These are phyloP conservation scores for Mustelus asterias DNA, from an alignment of 2,113 vertebrate species.

Conservation along the genomic window DNA sequence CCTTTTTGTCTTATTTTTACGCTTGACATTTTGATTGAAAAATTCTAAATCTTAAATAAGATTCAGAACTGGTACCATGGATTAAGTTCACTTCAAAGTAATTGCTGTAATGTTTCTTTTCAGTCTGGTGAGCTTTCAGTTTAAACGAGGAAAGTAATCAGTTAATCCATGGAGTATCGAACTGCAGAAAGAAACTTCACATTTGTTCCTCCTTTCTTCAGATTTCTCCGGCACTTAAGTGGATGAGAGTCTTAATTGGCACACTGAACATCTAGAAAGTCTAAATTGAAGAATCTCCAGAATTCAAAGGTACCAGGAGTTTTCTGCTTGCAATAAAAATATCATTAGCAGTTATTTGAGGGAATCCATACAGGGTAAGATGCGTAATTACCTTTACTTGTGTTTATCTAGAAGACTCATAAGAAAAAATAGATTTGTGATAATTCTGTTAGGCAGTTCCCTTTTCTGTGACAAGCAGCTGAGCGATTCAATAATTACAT, in stretches of 20 bases:
- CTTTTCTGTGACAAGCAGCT: neutral
- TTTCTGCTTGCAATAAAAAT: neutral
- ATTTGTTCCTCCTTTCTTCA: neutral
- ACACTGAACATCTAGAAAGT: neutral
- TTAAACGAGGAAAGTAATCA: neutral
- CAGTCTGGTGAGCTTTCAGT: neutral
- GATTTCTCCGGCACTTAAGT: neutral
- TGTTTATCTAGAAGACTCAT: neutral
- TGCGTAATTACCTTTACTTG: neutral
- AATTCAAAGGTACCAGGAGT: neutral
- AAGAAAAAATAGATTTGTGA: neutral
- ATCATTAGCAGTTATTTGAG: neutral
- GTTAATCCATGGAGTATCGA: slow-evolving; percentile 7
- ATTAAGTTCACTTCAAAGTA: slow-evolving; percentile 18
- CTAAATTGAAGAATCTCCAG: neutral
- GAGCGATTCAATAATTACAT: neutral
- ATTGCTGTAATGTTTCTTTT: neutral
- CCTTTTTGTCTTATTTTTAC: neutral
- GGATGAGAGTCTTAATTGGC: neutral
- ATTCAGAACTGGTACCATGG: neutral
- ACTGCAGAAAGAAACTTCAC: neutral
- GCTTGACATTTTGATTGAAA: neutral
- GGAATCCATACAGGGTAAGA: neutral
- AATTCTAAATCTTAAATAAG: neutral
- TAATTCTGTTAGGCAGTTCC: neutral